Percentiles rank a stretch among this genome's conserved stretches.
These are phyloP conservation scores for Drosophila ogumai DNA, from an alignment of 1,140 invertebrate genomes.

Conservation along the genomic window DNA sequence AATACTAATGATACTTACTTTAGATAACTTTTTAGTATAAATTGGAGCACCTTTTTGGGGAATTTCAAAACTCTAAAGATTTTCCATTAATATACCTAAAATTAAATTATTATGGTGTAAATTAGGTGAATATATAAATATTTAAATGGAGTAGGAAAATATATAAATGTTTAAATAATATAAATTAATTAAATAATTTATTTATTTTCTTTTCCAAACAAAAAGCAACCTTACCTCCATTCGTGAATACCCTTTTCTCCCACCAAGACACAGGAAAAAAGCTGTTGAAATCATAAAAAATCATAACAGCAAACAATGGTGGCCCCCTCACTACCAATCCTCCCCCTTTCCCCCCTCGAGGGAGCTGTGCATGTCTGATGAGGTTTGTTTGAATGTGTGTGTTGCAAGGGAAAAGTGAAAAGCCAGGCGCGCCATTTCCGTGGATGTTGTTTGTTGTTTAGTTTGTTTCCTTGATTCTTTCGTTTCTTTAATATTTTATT, in stretches of 20 bases:
- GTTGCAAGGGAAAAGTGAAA: slow-evolving; percentile 56
- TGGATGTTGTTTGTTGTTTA: slow-evolving; percentile 7
- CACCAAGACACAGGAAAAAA: slow-evolving; percentile 9
- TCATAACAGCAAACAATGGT: slow-evolving; percentile 72
- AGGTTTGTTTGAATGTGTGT: slow-evolving; percentile 31
- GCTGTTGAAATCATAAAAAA: slow-evolving; percentile 78
- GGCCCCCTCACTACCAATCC: neutral
- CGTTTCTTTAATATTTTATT: neutral
- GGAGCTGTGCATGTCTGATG: slow-evolving; percentile 77
- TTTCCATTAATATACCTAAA: no score
- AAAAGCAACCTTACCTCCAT: neutral
- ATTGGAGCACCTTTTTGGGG: no score
- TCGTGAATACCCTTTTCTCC: neutral
- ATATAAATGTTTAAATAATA: no score
- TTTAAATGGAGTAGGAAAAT: no score
- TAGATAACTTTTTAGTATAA: no score
- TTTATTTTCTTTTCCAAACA: no score
- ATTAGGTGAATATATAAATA: no score
- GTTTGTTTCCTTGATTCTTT: slow-evolving; percentile 9
- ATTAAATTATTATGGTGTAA: no score
- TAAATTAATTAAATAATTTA: no score
- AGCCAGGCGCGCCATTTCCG: slow-evolving; percentile 48
- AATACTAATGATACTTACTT: no score
- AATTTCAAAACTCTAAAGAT: no score
- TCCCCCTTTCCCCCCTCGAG: slow-evolving; percentile 12